phyloP scores from a whole-genome alignment of 2,797 vertebrate species.

The Anniella stebbinsi region DNA sequence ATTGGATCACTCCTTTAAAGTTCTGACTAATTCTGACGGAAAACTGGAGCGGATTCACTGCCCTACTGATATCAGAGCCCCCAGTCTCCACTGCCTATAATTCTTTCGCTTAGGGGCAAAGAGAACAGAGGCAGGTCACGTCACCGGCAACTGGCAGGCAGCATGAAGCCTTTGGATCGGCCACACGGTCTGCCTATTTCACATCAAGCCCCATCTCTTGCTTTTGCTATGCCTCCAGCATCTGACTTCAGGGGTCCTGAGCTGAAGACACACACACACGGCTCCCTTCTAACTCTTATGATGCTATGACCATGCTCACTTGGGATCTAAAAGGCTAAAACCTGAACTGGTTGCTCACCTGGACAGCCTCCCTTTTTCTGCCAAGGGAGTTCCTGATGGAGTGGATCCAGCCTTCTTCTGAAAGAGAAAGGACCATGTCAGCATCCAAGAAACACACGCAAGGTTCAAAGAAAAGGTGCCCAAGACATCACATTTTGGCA shows the following conservation, averaged over 20 bases:
- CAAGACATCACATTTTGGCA: neutral
- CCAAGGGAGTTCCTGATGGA: neutral
- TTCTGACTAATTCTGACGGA: no score
- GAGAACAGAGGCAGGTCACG: neutral
- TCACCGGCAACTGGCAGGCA: neutral
- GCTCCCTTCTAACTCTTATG: neutral
- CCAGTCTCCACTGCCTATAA: no score
- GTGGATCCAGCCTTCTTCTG: conserved; percentile 5
- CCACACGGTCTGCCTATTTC: neutral
- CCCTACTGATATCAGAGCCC: no score
- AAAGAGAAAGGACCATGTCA: conserved; percentile 1
- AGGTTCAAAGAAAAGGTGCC: neutral
- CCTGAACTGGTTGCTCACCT: conserved; percentile 12
- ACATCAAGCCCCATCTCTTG: neutral
- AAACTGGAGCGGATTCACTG: no score
- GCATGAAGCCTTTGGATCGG: neutral
- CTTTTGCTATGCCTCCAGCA: neutral
- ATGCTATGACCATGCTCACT: neutral
- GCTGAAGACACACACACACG: neutral
- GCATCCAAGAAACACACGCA: neutral
- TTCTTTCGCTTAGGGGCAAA: neutral
- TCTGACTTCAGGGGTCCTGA: neutral
- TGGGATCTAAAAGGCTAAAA: neutral
- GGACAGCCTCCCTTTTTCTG: neutral
- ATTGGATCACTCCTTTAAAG: no score